Percentiles rank a stretch among this genome's conserved stretches.
Evolutionary conservation across 2,888 invertebrate genomes (phyloP).

Genomic region (Apamea crenata): DNA sequence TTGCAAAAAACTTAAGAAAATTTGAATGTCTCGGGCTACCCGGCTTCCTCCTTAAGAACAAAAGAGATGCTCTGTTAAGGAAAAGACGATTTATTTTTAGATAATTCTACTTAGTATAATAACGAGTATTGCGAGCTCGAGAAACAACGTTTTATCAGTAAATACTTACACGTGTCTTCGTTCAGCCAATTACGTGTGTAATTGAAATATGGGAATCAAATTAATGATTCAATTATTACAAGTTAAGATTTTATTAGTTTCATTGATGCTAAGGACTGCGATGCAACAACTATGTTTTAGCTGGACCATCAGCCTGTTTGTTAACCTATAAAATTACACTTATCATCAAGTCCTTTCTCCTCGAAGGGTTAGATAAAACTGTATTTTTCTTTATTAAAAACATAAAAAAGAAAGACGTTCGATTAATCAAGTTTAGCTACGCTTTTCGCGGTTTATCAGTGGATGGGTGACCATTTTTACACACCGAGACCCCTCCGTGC

Average conservation of each 20-base stretch:
- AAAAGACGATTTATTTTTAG: neutral
- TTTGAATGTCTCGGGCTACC: neutral
- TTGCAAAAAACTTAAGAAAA: neutral
- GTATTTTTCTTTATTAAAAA: neutral
- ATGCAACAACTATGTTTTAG: neutral
- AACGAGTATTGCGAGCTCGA: neutral
- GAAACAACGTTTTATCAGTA: neutral
- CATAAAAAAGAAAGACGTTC: neutral
- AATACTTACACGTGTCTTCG: constrained; percentile 17
- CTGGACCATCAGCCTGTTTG: neutral
- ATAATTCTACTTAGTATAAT: neutral
- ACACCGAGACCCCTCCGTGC: too few species aligned
- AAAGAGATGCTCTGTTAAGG: neutral
- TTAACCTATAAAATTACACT: neutral
- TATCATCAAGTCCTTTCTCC: neutral
- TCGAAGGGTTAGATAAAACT: neutral
- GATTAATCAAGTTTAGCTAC: too few species aligned
- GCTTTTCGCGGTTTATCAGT: too few species aligned
- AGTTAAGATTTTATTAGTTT: constrained; percentile 7
- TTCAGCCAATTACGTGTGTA: constrained; percentile 11
- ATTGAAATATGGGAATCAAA: constrained; percentile 11
- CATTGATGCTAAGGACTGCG: neutral
- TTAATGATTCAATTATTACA: constrained; percentile 17
- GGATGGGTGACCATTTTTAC: too few species aligned
- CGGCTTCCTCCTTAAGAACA: neutral